Percentiles rank a stretch among this genome's conserved stretches.
Conservation (phyloP, 2,113 vertebrate genomes). For the Leucoraja erinaceus region DNA sequence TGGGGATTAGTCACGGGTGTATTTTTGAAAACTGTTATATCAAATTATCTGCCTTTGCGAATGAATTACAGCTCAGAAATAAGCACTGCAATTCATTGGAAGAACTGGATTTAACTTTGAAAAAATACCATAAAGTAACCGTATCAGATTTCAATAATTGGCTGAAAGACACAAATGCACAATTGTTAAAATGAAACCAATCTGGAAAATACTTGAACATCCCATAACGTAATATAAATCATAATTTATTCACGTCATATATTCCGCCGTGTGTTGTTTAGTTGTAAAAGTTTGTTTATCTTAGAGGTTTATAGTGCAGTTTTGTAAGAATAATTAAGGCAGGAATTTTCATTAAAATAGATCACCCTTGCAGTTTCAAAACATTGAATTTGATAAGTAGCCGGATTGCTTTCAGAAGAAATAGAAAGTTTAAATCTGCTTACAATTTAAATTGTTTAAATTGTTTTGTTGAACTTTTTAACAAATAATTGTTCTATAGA, state of each 20-base stretch:
- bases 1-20: background rate
- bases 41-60: background rate
- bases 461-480: background rate
- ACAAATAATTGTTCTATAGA: background rate
- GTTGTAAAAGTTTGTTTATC: background rate
- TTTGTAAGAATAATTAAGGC: background rate
- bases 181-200: background rate
- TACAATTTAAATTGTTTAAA: background rate
- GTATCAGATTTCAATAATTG: background rate
- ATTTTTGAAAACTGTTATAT: background rate
- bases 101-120: background rate
- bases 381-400: background rate
- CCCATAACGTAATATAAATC: background rate
- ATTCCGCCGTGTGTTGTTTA: background rate
- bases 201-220: background rate
- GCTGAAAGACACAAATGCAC: background rate
- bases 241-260: background rate
- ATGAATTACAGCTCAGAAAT: background rate
- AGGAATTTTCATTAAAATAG: background rate
- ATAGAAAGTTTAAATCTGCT: background rate
- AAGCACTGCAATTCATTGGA: background rate
- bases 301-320: background rate
- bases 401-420: background rate
- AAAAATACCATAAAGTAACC: background rate
- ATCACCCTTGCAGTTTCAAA: background rate